Percentiles rank a stretch among this genome's conserved stretches.
Conservation (phyloP, 2,888 invertebrate genomes). For the Gymnocheta viridis region DNA sequence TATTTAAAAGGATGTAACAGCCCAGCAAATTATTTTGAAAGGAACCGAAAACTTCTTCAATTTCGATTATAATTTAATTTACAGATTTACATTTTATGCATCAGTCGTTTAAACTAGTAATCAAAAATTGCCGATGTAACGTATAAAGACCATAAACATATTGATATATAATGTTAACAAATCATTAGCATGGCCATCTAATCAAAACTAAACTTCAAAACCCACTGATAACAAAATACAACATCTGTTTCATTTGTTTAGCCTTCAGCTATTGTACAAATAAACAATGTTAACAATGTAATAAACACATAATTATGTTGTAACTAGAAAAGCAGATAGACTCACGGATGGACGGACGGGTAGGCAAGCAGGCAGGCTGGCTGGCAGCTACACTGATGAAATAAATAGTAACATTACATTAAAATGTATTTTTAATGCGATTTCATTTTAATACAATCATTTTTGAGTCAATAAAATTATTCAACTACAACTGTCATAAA, state of each 20-base stretch:
- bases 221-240: slow-evolving; percentile 4
- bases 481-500: slow-evolving; percentile 79
- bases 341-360: background rate
- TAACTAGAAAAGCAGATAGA: slow-evolving; percentile 28
- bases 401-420: slow-evolving; percentile 50
- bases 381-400: slow-evolving; percentile 19
- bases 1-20: too few relatives aligned
- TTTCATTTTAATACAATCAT: slow-evolving; percentile 69
- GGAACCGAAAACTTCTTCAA: too few relatives aligned
- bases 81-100: background rate
- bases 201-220: slow-evolving; percentile 39
- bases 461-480: slow-evolving; percentile 72
- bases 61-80: too few relatives aligned
- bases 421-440: slow-evolving; percentile 69
- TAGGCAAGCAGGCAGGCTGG: background rate
- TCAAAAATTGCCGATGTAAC: background rate
- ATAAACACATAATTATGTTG: slow-evolving; percentile 66
- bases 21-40: too few relatives aligned
- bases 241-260: slow-evolving; percentile 68
- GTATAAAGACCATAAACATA: background rate
- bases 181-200: slow-evolving; percentile 11
- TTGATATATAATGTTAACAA: slow-evolving; percentile 15
- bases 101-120: background rate
- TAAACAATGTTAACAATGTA: slow-evolving; percentile 52
- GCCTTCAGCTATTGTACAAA: slow-evolving; percentile 52